phyloP scores from a whole-genome alignment of 1,140 invertebrate species.

The Drosophila bocqueti region DNA sequence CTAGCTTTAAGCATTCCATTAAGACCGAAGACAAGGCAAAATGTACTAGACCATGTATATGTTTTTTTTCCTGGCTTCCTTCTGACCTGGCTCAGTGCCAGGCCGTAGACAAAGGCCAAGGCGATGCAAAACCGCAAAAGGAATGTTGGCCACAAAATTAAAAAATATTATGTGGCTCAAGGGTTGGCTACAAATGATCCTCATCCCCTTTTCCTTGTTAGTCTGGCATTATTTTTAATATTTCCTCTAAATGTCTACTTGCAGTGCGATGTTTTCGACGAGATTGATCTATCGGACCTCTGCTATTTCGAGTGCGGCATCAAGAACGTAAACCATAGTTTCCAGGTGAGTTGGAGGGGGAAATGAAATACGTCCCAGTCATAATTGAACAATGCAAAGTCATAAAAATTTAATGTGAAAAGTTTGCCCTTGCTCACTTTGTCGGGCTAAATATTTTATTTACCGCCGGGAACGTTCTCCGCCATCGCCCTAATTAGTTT shows the following conservation, averaged over 20 bases:
- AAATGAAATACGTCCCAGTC: neutral
- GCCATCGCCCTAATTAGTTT: constrained; percentile 46
- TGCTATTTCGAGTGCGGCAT: constrained; percentile 94
- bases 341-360: constrained; percentile 89
- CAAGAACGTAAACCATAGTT: constrained; percentile 94
- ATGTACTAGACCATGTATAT: constrained; percentile 23
- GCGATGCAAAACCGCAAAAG: constrained; percentile 18
- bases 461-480: neutral
- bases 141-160: constrained; percentile 35
- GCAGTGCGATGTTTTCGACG: constrained; percentile 94
- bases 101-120: constrained; percentile 17
- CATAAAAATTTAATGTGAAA: constrained; percentile 54
- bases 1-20: constrained; percentile 68
- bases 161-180: constrained; percentile 27
- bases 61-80: neutral
- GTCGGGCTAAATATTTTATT: constrained; percentile 40
- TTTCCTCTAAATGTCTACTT: constrained; percentile 77
- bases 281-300: constrained; percentile 93
- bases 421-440: constrained; percentile 38
- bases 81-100: constrained; percentile 27
- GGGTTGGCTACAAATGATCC: constrained; percentile 14
- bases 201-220: neutral
- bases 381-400: constrained; percentile 31
- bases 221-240: neutral
- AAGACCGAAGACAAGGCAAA: constrained; percentile 47